Evolutionary conservation across 2,888 invertebrate genomes (phyloP).

Genomic region (Synanthedon formicaeformis): DNA sequence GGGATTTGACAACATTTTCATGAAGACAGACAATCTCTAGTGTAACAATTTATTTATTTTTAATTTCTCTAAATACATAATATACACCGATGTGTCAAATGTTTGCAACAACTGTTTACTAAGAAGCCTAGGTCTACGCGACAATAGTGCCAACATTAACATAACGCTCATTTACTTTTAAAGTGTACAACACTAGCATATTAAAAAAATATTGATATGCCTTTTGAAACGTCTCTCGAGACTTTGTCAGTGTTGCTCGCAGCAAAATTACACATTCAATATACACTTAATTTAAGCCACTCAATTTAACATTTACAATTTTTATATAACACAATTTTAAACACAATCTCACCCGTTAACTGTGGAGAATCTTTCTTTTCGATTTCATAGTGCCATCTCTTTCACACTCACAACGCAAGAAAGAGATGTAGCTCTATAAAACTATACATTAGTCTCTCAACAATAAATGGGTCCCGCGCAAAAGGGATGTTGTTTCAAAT

Average conservation of each 20-base stretch:
- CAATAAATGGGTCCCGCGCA: neutral
- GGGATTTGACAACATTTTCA: too few species aligned
- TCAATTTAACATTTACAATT: slow-evolving; percentile 46
- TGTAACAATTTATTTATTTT: too few species aligned
- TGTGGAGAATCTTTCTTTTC: slow-evolving; percentile 4
- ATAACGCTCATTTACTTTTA: slow-evolving; percentile 23
- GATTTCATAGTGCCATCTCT: too few species aligned
- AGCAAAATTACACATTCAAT: slow-evolving; percentile 33
- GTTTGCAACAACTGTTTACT: slow-evolving; percentile 34
- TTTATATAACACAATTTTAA: slow-evolving; percentile 31
- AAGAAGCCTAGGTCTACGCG: slow-evolving; percentile 51
- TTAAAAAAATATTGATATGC: slow-evolving; percentile 54
- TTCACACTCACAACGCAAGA: too few species aligned
- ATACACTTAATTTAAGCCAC: slow-evolving; percentile 51
- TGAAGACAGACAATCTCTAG: too few species aligned
- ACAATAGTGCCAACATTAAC: slow-evolving; percentile 45
- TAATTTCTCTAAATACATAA: slow-evolving; percentile 36
- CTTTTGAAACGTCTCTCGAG: slow-evolving; percentile 9
- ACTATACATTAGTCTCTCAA: too few species aligned
- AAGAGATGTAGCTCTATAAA: too few species aligned
- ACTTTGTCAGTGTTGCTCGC: slow-evolving; percentile 12
- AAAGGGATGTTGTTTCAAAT: slow-evolving; percentile 16
- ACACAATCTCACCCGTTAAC: slow-evolving; percentile 22
- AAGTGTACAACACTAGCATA: slow-evolving; percentile 28
- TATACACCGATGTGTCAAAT: slow-evolving; percentile 49